These are phyloP conservation scores for Ctenodactylus gundi DNA, from an alignment of 2,113 vertebrate species.

Conservation along the genomic window DNA sequence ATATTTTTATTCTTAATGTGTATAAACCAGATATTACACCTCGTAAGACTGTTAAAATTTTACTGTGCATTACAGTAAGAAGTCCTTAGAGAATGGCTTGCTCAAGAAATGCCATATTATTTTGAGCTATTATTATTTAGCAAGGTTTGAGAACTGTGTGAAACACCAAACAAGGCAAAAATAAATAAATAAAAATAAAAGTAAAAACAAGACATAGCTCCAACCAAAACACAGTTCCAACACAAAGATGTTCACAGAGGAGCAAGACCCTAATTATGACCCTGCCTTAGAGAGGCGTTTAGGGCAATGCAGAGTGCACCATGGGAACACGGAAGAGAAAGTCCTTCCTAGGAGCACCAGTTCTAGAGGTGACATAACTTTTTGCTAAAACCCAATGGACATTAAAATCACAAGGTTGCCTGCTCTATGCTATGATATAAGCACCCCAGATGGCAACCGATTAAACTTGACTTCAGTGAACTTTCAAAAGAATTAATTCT, in stretches of 20 bases:
- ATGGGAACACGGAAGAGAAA: neutral
- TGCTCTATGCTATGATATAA: conserved; percentile 18
- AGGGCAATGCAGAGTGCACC: neutral
- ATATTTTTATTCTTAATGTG: too few species aligned
- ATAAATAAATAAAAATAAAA: too few species aligned
- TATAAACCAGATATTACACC: neutral
- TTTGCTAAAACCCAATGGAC: neutral
- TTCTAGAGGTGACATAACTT: neutral
- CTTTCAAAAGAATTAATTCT: conserved; percentile 68
- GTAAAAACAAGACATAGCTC: neutral
- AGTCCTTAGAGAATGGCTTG: neutral
- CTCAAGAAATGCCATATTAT: neutral
- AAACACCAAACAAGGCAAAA: neutral
- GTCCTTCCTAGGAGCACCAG: neutral
- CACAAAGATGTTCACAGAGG: neutral
- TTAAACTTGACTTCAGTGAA: conserved; percentile 61
- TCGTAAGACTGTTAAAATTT: neutral
- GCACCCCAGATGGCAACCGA: conserved; percentile 59
- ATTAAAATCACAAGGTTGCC: conserved; percentile 39
- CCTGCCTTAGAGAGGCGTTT: neutral
- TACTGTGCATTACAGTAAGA: neutral
- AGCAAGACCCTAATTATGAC: neutral
- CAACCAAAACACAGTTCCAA: too few species aligned
- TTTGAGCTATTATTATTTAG: neutral
- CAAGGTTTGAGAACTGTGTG: neutral